Evolutionary conservation across 2,797 vertebrate genomes (phyloP).

Genomic region (Tapirus indicus): DNA sequence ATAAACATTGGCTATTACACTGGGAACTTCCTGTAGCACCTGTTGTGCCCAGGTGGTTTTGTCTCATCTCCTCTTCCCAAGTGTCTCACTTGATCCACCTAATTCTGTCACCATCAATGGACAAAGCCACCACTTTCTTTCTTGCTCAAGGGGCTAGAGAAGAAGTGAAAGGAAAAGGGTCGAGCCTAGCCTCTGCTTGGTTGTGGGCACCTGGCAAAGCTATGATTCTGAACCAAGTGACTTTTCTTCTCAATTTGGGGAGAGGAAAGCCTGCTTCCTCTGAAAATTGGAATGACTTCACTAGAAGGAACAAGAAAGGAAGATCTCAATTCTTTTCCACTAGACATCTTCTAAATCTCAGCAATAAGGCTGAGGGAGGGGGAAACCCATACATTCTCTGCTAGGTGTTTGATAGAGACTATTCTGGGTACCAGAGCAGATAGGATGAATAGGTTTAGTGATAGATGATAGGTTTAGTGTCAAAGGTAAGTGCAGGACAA

Average conservation of each 20-base stretch:
- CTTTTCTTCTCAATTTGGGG: neutral
- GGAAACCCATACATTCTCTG: neutral
- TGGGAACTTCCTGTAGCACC: neutral
- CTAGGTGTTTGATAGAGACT: neutral
- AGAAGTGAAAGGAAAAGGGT: neutral
- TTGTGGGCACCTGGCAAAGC: neutral
- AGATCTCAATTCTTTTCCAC: conserved; percentile 15
- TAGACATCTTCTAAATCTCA: neutral
- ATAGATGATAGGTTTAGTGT: neutral
- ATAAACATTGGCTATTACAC: neutral
- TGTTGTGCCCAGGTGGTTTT: neutral
- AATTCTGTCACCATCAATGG: neutral
- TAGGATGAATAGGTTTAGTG: neutral
- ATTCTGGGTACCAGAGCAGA: neutral
- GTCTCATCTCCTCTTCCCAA: neutral
- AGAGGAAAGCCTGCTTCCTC: neutral
- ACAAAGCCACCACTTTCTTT: neutral
- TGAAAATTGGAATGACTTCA: neutral
- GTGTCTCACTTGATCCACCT: neutral
- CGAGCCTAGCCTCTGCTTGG: neutral
- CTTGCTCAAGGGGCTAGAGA: neutral
- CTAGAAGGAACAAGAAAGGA: neutral
- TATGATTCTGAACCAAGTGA: conserved; percentile 31
- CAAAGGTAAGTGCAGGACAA: neutral
- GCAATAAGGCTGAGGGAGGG: neutral